Evolutionary conservation across 1,140 invertebrate species (phyloP).

Genomic region (Gryon sp.): DNA sequence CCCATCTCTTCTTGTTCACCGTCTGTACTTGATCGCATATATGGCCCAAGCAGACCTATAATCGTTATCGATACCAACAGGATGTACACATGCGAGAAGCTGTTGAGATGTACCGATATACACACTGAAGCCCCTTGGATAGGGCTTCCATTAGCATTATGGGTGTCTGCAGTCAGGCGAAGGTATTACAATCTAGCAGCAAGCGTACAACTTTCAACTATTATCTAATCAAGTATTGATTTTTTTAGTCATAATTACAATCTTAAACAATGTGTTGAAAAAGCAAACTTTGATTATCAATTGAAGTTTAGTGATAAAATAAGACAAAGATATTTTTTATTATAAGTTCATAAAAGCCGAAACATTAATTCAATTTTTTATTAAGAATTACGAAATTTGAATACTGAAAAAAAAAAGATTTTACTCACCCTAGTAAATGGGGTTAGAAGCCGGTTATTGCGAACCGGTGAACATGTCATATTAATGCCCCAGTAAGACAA

Average conservation of each 20-base stretch:
- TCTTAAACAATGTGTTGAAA: slow-evolving; percentile 6
- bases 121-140: slow-evolving; percentile 44
- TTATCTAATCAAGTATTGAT: slow-evolving; percentile 51
- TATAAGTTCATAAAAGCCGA: too few relatives aligned
- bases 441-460: slow-evolving; percentile 8
- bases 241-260: slow-evolving; percentile 16
- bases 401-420: too few relatives aligned
- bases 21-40: slow-evolving; percentile 35
- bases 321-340: too few relatives aligned
- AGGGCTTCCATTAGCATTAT: slow-evolving; percentile 60
- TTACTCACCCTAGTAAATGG: too few relatives aligned
- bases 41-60: slow-evolving; percentile 47
- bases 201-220: slow-evolving; percentile 42
- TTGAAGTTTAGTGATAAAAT: too few relatives aligned
- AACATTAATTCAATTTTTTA: too few relatives aligned
- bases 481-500: slow-evolving; percentile 35
- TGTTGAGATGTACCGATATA: slow-evolving; percentile 57
- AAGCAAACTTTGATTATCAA: not conserved
- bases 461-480: slow-evolving; percentile 6
- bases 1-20: slow-evolving; percentile 31
- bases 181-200: slow-evolving; percentile 37
- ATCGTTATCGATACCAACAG: slow-evolving; percentile 59
- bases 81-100: slow-evolving; percentile 53
- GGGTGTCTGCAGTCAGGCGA: slow-evolving; percentile 40
- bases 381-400: too few relatives aligned